phyloP scores from a whole-genome alignment of 1,140 invertebrate species.

The Drosophila bifasciata region DNA sequence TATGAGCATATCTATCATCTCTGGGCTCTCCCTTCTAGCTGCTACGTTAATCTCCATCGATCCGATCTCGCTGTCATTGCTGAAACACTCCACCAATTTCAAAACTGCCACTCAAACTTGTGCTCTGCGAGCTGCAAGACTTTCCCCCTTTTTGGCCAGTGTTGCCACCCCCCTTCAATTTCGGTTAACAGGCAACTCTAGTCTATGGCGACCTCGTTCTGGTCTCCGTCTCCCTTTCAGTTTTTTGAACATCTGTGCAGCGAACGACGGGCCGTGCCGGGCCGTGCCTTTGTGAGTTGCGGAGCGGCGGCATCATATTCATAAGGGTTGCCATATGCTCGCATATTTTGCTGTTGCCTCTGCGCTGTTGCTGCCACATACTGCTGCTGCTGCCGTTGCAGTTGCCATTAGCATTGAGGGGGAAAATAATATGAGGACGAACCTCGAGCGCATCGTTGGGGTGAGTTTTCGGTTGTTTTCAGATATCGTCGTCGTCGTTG shows the following conservation, averaged over 20 bases:
- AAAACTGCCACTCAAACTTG: slow-evolving; percentile 9
- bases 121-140: neutral
- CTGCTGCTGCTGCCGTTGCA: slow-evolving; percentile 25
- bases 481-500: slow-evolving; percentile 75
- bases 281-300: slow-evolving; percentile 47
- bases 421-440: slow-evolving; percentile 51
- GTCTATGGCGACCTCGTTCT: neutral
- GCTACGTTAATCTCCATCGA: too few relatives aligned
- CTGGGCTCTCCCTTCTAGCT: too few relatives aligned
- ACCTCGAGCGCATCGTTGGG: slow-evolving; percentile 37
- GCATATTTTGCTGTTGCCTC: slow-evolving; percentile 51
- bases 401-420: slow-evolving; percentile 43
- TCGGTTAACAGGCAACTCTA: too few relatives aligned
- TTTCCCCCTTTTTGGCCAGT: slow-evolving; percentile 46
- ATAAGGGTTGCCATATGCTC: slow-evolving; percentile 80
- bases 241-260: slow-evolving; percentile 54
- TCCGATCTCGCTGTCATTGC: too few relatives aligned
- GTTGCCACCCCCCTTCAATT: too few relatives aligned
- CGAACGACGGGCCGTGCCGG: slow-evolving; percentile 8
- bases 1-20: too few relatives aligned
- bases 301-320: slow-evolving; percentile 12
- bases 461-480: slow-evolving; percentile 66
- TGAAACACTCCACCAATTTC: slow-evolving; percentile 13
- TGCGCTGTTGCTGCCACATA: slow-evolving; percentile 9
- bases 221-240: slow-evolving; percentile 25